phyloP scores from a whole-genome alignment of 1,140 invertebrate species.

The Yoshiicerus persimilis region DNA sequence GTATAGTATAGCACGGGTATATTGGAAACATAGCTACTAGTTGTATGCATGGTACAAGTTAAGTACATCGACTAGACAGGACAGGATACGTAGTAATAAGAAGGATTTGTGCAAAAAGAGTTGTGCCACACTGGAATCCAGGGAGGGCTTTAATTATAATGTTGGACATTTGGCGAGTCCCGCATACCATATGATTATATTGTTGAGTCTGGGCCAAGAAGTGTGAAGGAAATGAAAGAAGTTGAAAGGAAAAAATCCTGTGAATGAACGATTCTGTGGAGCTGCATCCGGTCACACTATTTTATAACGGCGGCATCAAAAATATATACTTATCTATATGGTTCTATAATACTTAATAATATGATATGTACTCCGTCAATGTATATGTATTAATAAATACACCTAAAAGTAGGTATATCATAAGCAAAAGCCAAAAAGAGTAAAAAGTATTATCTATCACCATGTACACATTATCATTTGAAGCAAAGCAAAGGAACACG shows the following conservation, averaged over 20 bases:
- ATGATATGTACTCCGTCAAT: not conserved
- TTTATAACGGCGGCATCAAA: not conserved
- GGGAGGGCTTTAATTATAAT: constrained; percentile 20
- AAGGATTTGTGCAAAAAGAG: not conserved
- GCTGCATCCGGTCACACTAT: constrained; percentile 3
- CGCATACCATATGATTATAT: constrained; percentile 20
- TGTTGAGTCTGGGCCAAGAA: constrained; percentile 21
- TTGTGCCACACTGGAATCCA: constrained; percentile 6
- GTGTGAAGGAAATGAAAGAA: not conserved
- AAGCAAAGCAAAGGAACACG: not conserved
- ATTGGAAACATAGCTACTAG: not conserved
- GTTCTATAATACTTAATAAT: not conserved
- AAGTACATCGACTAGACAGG: not conserved
- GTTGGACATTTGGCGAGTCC: constrained; percentile 6
- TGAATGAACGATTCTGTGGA: not conserved
- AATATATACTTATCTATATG: not conserved
- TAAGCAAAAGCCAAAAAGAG: not conserved
- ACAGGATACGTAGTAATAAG: not conserved
- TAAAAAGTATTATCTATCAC: not conserved
- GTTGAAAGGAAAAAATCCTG: constrained; percentile 9
- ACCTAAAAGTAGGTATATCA: not conserved
- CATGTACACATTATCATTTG: not conserved
- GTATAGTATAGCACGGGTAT: not conserved
- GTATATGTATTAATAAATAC: not conserved
- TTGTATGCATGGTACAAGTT: not conserved